phyloP scores from a whole-genome alignment of 2,113 vertebrate species.

The Epinephelus fuscoguttatus region DNA sequence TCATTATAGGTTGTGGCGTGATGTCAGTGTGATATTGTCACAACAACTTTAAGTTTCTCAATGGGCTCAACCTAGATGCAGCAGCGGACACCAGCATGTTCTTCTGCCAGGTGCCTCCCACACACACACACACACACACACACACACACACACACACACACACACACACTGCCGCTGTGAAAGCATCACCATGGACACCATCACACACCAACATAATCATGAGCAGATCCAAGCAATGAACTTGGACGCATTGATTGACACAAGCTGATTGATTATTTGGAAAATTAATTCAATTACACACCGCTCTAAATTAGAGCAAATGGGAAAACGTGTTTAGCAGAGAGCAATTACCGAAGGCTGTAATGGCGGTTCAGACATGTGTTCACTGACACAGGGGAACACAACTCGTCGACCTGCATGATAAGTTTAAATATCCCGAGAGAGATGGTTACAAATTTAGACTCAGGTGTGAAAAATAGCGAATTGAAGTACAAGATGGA shows the following conservation, averaged over 20 bases:
- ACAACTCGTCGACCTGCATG: conserved; percentile 16
- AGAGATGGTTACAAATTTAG: neutral
- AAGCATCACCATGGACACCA: neutral
- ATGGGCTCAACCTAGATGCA: neutral
- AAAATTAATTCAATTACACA: conserved; percentile 57
- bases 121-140: neutral
- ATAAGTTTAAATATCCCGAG: conserved; percentile 16
- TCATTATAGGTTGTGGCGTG: neutral
- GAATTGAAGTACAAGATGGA: neutral
- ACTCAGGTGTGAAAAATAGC: conserved; percentile 7
- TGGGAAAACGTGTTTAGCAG: conserved; percentile 53
- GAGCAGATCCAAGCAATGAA: neutral
- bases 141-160: neutral
- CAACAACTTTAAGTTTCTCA: neutral
- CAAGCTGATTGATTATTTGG: conserved; percentile 44
- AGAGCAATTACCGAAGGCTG: conserved; percentile 44
- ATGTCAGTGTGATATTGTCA: conserved; percentile 2
- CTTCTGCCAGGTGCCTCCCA: neutral
- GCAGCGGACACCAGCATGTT: neutral
- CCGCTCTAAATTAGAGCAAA: conserved; percentile 46
- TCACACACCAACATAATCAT: neutral
- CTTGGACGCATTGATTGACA: conserved; percentile 36
- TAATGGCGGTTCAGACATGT: conserved; percentile 42
- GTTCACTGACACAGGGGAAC: conserved; percentile 28
- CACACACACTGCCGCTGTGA: neutral